A percentile compares a stretch with the other conserved stretches of the same genome.
phyloP scores from a whole-genome alignment of 2,888 invertebrate species.

The Lasioglossum marginatum region DNA sequence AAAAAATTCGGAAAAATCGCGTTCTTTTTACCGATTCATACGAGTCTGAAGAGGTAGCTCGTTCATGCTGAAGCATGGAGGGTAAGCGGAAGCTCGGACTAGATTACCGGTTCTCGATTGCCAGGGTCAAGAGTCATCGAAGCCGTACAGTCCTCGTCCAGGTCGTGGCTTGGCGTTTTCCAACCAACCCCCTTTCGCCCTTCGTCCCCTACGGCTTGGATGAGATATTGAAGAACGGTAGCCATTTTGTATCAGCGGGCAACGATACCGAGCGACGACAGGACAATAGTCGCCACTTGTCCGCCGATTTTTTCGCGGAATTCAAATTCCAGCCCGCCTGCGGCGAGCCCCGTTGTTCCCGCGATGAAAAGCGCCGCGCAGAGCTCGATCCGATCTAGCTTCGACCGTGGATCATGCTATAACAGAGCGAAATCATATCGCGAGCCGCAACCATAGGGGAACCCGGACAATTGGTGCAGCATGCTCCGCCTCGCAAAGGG shows the following conservation, averaged over 20 bases:
- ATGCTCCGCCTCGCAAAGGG: neutral
- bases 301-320: conserved; percentile 58
- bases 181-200: neutral
- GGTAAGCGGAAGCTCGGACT: conserved; percentile 52
- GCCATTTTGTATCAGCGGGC: conserved; percentile 66
- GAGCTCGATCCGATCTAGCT: conserved; percentile 43
- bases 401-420: conserved; percentile 47
- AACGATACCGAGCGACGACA: conserved; percentile 51
- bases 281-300: conserved; percentile 68
- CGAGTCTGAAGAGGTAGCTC: neutral
- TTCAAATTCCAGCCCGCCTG: conserved; percentile 61
- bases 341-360: conserved; percentile 49
- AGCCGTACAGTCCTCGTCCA: conserved; percentile 33
- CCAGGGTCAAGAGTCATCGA: conserved; percentile 62
- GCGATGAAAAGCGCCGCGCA: conserved; percentile 1
- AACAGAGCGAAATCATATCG: conserved; percentile 37
- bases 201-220: conserved; percentile 20
- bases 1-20: neutral
- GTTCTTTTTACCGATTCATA: neutral
- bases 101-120: conserved; percentile 66
- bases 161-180: conserved; percentile 40
- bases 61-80: neutral
- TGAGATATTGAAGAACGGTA: conserved; percentile 68
- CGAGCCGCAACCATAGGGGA: conserved; percentile 9
- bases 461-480: conserved; percentile 13